Conservation (phyloP, 2,797 vertebrate genomes). For the Chelon labrosus region DNA sequence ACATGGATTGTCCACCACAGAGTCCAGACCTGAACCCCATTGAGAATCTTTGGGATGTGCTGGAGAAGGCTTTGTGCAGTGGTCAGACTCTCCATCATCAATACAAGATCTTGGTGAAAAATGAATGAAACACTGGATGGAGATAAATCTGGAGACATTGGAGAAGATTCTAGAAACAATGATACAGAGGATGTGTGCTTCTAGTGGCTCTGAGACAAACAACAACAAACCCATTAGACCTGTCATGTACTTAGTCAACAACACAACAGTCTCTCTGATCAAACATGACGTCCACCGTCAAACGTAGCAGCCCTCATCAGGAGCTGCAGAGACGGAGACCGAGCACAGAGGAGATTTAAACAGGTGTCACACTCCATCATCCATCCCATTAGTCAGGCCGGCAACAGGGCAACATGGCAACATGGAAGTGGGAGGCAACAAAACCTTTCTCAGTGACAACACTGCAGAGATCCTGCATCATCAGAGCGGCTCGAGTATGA, state of each 20-base stretch:
- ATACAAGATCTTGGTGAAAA: too few relatives aligned
- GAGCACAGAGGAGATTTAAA: constrained; percentile 8
- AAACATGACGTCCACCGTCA: constrained; percentile 11
- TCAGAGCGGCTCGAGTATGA: constrained; percentile 4
- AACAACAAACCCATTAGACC: background rate
- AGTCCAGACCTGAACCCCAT: too few relatives aligned
- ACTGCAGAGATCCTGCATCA: constrained; percentile 18
- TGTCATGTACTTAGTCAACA: constrained; percentile 15
- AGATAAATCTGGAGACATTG: too few relatives aligned
- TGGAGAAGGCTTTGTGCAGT: too few relatives aligned
- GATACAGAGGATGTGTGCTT: too few relatives aligned
- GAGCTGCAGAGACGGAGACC: constrained; percentile 14
- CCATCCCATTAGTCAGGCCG: constrained; percentile 33
- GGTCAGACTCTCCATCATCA: too few relatives aligned
- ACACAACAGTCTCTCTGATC: constrained; percentile 16
- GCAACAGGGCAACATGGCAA: background rate
- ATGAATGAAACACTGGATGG: too few relatives aligned
- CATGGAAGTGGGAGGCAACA: constrained; percentile 1
- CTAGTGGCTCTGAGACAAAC: background rate
- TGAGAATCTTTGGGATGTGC: too few relatives aligned
- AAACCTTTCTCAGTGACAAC: constrained; percentile 36
- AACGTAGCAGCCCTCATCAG: background rate
- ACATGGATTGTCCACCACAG: too few relatives aligned
- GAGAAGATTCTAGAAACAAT: too few relatives aligned
- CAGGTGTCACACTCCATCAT: constrained; percentile 45